Percentiles rank a stretch among this genome's conserved stretches.
phyloP scores from a whole-genome alignment of 2,888 invertebrate genomes.

The Neelides folsomi region DNA sequence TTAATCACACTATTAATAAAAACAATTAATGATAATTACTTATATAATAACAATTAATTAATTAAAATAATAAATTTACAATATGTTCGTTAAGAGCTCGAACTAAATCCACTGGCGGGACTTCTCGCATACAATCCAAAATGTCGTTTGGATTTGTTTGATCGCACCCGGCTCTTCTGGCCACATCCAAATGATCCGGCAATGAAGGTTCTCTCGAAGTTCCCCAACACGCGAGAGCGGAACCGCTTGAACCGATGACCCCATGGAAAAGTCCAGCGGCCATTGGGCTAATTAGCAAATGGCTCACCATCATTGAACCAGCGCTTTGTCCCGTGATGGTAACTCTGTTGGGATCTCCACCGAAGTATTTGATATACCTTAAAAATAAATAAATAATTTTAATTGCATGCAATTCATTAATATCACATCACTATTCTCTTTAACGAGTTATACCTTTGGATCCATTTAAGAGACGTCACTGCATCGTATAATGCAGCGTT shows the following conservation, averaged over 20 bases:
- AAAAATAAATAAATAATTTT: too few species aligned
- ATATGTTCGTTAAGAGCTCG: constrained; percentile 14
- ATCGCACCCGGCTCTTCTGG: neutral
- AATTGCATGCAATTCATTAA: too few species aligned
- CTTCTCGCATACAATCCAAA: constrained; percentile 19
- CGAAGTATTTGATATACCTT: constrained; percentile 27
- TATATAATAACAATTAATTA: too few species aligned
- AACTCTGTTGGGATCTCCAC: constrained; percentile 21
- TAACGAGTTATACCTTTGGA: constrained; percentile 17
- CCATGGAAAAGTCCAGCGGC: constrained; percentile 14
- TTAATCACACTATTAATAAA: too few species aligned
- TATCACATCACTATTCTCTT: too few species aligned
- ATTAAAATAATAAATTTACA: constrained; percentile 7
- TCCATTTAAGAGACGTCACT: constrained; percentile 34
- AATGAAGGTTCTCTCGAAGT: too few species aligned
- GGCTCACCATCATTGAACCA: constrained; percentile 12
- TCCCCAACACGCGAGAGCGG: too few species aligned
- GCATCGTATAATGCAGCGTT: constrained; percentile 37
- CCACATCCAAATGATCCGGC: too few species aligned
- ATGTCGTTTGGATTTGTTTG: neutral
- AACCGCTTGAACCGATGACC: constrained; percentile 21
- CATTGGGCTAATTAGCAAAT: constrained; percentile 20
- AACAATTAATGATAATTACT: too few species aligned
- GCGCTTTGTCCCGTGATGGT: too few species aligned
- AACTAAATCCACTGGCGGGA: constrained; percentile 4